Percentiles rank a stretch among this genome's conserved stretches.
Evolutionary conservation across 2,113 vertebrate genomes (phyloP).

Genomic region (Phalacrocorax aristotelis): DNA sequence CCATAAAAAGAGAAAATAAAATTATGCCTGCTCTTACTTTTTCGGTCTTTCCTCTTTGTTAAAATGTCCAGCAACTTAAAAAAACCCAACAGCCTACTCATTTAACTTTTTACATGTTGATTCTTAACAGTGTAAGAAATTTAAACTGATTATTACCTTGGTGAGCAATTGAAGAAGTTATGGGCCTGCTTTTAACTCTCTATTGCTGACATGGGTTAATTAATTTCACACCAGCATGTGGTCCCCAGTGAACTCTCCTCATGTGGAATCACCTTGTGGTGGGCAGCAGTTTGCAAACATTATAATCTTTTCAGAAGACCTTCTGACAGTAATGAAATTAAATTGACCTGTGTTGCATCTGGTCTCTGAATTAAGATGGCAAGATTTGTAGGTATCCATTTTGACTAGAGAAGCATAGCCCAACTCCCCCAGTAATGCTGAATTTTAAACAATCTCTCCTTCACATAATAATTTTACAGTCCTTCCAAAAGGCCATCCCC

Average conservation of each 20-base stretch:
- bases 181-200: background rate
- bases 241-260: conserved; percentile 29
- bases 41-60: background rate
- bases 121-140: background rate
- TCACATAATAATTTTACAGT: background rate
- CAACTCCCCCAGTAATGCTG: background rate
- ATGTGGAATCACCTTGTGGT: background rate
- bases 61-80: background rate
- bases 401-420: background rate
- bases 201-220: conserved; percentile 51
- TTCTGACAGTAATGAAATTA: conserved; percentile 67
- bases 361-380: conserved; percentile 52
- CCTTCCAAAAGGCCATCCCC: background rate
- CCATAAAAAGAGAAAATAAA: conserved; percentile 33
- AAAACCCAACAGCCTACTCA: background rate
- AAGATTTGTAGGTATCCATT: conserved; percentile 24
- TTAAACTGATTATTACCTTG: background rate
- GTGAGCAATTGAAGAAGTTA: background rate
- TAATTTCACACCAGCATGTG: conserved; percentile 36
- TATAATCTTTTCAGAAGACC: conserved; percentile 48
- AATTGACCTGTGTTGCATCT: conserved; percentile 57
- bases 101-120: background rate
- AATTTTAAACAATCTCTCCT: conserved; percentile 37
- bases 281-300: background rate
- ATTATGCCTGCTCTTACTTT: background rate